Conservation (phyloP, 2,113 vertebrate species). For the Cephalopterus ornatus region DNA sequence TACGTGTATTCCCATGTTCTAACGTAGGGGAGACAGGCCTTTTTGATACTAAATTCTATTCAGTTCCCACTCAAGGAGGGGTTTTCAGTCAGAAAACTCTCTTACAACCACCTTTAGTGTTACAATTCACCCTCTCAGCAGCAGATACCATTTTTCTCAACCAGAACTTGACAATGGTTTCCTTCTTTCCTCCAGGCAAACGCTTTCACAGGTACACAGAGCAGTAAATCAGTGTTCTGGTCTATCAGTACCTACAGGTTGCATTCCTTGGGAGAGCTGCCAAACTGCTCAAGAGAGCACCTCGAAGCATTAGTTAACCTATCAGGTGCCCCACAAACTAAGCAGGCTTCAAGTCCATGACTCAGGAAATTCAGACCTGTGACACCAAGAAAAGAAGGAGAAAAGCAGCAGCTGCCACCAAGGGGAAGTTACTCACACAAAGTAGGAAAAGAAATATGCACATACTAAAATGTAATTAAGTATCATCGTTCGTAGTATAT, state of each 20-base stretch:
- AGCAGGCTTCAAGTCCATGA: neutral
- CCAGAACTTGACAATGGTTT: neutral
- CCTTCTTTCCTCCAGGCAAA: neutral
- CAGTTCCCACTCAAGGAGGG: accelerated
- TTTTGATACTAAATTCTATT: neutral
- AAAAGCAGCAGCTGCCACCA: neutral
- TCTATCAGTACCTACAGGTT: neutral
- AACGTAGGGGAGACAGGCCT: neutral
- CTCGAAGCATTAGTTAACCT: neutral
- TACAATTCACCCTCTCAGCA: neutral
- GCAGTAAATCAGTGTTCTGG: neutral
- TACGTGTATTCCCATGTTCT: neutral
- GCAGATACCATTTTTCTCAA: neutral
- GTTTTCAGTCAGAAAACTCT: neutral
- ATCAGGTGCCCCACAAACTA: neutral
- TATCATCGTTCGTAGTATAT: accelerated
- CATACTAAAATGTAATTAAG: neutral
- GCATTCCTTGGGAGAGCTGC: neutral
- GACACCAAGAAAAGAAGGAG: neutral
- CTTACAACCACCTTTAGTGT: accelerated
- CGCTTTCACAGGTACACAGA: neutral
- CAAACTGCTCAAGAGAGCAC: neutral
- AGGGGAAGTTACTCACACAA: neutral
- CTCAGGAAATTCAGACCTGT: neutral
- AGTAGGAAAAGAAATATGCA: neutral